Conservation (phyloP, 1,140 invertebrate species). For the Pseudomyrmex sp. region DNA sequence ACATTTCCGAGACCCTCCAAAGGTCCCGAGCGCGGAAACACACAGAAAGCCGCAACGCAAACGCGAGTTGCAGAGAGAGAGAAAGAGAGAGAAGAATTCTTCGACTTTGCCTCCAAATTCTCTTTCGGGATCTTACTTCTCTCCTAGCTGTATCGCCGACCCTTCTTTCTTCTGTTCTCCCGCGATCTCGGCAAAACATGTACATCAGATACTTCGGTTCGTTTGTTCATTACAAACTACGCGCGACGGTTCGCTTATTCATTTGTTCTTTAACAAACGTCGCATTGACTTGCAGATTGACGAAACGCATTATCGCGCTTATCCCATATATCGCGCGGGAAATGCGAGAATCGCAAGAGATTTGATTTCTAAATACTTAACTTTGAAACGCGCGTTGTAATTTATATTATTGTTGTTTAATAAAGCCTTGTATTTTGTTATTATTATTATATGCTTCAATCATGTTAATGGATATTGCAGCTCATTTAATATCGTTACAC, state of each 20-base stretch:
- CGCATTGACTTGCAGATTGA: background rate
- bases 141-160: background rate
- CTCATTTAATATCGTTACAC: background rate
- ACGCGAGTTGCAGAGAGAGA: constrained; percentile 28
- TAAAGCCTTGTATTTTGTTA: background rate
- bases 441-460: background rate
- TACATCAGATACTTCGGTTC: background rate
- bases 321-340: no score
- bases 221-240: background rate
- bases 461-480: background rate
- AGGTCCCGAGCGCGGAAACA: constrained; percentile 39
- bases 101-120: constrained; percentile 42
- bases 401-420: no score
- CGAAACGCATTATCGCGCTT: background rate
- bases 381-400: no score
- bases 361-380: no score
- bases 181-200: background rate
- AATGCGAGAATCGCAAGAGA: background rate
- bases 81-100: background rate
- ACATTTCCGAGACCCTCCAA: constrained; percentile 59
- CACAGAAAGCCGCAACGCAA: constrained; percentile 57
- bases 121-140: constrained; percentile 28
- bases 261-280: background rate
- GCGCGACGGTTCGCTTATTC: background rate
- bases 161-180: background rate